phyloP scores from a whole-genome alignment of 2,113 vertebrate species.

The Coturnix japonica region DNA sequence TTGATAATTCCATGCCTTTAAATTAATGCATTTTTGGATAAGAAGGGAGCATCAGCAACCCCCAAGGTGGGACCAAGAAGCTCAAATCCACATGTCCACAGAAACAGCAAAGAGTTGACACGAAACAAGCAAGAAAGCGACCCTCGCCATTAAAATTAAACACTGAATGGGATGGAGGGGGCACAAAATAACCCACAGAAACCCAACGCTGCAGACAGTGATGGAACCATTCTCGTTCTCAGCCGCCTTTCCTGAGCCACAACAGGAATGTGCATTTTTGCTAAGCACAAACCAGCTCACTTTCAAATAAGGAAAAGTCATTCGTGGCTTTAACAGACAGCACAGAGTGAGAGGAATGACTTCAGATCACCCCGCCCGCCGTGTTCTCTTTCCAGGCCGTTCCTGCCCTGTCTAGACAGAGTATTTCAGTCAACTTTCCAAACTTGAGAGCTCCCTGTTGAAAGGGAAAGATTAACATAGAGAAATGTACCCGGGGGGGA shows the following conservation, averaged over 20 bases:
- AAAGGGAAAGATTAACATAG: background rate
- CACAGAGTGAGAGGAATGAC: fast-evolving
- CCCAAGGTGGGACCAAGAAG: background rate
- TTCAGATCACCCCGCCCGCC: background rate
- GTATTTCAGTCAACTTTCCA: background rate
- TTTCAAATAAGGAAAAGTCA: background rate
- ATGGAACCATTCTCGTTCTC: no score
- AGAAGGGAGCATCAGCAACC: no score
- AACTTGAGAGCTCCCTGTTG: background rate
- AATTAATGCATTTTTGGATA: background rate
- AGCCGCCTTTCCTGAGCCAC: no score
- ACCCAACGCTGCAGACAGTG: no score
- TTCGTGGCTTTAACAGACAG: background rate
- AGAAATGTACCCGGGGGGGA: background rate
- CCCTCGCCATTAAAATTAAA: no score
- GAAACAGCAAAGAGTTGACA: background rate
- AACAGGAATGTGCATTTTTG: no score
- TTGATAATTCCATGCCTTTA: background rate
- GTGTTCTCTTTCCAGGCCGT: fast-evolving
- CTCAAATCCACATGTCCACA: background rate
- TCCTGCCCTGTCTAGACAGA: background rate
- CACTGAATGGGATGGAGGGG: no score
- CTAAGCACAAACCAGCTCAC: no score
- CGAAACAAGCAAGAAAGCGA: no score
- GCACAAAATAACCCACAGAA: no score